Evolutionary conservation across 2,888 invertebrate genomes (phyloP), one percentile per base, ranked within the genome.

Genomic region (Ligdia adustata): DNA sequence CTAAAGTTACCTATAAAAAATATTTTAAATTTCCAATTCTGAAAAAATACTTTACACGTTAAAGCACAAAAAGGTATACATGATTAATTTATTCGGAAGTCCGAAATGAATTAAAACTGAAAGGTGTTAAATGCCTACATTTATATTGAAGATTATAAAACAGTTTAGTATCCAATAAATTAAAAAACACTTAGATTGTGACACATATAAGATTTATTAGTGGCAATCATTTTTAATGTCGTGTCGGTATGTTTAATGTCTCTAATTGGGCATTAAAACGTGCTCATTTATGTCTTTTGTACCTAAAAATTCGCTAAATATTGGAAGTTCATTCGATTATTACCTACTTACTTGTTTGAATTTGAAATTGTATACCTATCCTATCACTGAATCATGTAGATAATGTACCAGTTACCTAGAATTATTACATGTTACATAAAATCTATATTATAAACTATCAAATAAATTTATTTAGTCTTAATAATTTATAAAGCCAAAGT

Each of bases 181-280:
- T 43, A 42, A 37, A 47, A 41, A 42, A 38, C 38, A 20, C 38
- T 41, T 51, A 41, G 22, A 41, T 37, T 37, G 44, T 38, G 40
- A 37, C 50, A 43, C 31, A 16, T 44, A 32, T 40, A 49, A 7
- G 44, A 38, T 40, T 50, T 50, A 44, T 44, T 40, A 35, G 35
- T 44, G 22, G 24, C 38, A 15, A 42, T 49, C 28, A 43, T 38
- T 26, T 26, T 35, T 33, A 14, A 35, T 20, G 42, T 33, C 37
- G 13, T 33, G 48, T 49, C 42, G 38, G 48, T 38, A 43, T 34
- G 38, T 46, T 49, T 49, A 28, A 49, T 39, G 33, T 27, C 29
- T 14, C 13, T 20, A 48, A 48, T 43, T 43, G 34, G 48, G 29
- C 33, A 33, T 49, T 41, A 14, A 32, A 37, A 22, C n/a, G 26